Base-by-base conservation (phyloP, 2,113 vertebrate genomes). In the Triplophysa tibetana region DNA sequence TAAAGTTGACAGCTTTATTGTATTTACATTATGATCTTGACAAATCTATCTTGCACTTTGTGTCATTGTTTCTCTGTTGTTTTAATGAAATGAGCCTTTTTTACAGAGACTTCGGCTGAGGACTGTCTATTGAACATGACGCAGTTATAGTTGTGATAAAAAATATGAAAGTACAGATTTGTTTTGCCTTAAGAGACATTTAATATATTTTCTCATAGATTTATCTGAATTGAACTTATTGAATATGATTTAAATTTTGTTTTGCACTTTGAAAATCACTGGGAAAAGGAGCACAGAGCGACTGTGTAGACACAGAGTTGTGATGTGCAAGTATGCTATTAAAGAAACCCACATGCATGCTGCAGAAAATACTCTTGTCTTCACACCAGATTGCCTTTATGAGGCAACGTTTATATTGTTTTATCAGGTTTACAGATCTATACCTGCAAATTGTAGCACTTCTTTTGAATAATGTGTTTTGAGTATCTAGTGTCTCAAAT, bases 261-360 rank as follows among this genome's bases (percentile, higher is more conserved):
- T 73, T 73, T 80, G 29, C 75, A 77, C 68, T 62, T 68, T 33
- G 43, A 23, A 56, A 50, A 58, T 11, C 62, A 80, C 73, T 56
- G 76, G 29, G 29, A 45, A 62, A 38, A 33, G 10, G 24, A 76
- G 61, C 61, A 75, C 72, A 62, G 54, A 26, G 33, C 2, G 19
- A 48, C 67, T 74, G 41, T 70, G 50, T n/a, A 50, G 24, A 67
- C 61, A 60, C 52, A 21, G 48, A 69, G 67, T 48, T 83, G 81
- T 79, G 63, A 80, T 64, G 58, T 70, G 81, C 64, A 74, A 45
- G 48, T 70, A 4, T 78, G 23, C 56, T 26, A 84, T 84, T 84
- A 84, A 84, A 84, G 78, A 48, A 41, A 68, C 61, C 7, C 74
- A 62, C 75, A 23, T 77, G 68, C 75, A 75, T 64, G n/a, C 16